phyloP scores from a whole-genome alignment of 2,888 invertebrate genomes.

The Melanostoma scalare region DNA sequence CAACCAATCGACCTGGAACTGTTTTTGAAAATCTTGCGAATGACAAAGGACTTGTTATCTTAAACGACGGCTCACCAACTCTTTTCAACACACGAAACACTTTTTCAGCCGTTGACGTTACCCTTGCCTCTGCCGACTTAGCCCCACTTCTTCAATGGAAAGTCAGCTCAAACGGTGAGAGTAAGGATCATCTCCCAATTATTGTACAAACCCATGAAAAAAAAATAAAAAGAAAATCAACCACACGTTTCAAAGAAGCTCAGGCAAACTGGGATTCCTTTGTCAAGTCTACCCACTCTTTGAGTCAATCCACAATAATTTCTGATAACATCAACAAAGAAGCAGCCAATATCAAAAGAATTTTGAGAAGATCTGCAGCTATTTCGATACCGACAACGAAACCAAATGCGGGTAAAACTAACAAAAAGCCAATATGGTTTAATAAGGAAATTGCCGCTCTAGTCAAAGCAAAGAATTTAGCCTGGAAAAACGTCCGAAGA shows the following conservation, averaged over 20 bases:
- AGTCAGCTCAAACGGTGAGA: not conserved
- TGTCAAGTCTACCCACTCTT: too few species aligned
- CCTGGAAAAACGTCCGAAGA: slow-evolving; percentile 1
- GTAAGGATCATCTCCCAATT: slow-evolving; percentile 6
- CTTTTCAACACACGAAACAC: slow-evolving; percentile 6
- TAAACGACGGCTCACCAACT: slow-evolving; percentile 10
- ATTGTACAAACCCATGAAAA: slow-evolving; percentile 7
- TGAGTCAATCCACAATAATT: too few species aligned
- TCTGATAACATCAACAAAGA: too few species aligned
- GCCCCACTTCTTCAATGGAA: slow-evolving; percentile 10
- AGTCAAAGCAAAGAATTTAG: slow-evolving; percentile 10
- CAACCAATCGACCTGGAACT: not conserved
- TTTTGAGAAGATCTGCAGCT: too few species aligned
- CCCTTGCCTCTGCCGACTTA: slow-evolving; percentile 1
- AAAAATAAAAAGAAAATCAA: not conserved
- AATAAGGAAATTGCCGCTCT: slow-evolving; percentile 8
- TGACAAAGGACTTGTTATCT: not conserved
- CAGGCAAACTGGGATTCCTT: slow-evolving; percentile 10
- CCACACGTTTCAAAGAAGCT: slow-evolving; percentile 5
- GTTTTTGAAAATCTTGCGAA: slow-evolving; percentile 1
- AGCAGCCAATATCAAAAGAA: too few species aligned
- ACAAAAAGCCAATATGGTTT: slow-evolving; percentile 1
- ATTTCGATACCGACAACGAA: slow-evolving; percentile 9
- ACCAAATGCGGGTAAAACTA: not conserved
- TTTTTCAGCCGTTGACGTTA: slow-evolving; percentile 1